Base-by-base conservation (phyloP, 2,113 vertebrate genomes). In the Bungarus multicinctus region DNA sequence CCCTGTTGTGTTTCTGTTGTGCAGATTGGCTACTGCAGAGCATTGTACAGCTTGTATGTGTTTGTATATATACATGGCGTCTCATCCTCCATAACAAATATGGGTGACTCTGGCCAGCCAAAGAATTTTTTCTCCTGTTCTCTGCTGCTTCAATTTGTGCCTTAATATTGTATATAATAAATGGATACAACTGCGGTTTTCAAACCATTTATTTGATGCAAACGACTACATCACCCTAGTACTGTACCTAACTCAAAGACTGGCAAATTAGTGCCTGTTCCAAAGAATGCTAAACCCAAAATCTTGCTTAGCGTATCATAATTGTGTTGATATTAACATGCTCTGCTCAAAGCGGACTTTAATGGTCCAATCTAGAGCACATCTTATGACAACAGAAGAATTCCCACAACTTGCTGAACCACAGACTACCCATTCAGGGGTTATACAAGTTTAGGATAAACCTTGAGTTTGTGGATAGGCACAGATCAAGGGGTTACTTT, bases 91-190 rank as follows among this genome's bases (percentile, higher is more conserved):
- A 90, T 89, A 92, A 96, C 95, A 96, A 95, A 95, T 95, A 92
- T 74, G 93, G 95, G 95, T 96, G 53, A 93, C 95, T 96, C 97
- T 95, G 93, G 95, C 97, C 95, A 96, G 97, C 98, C 97, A 98
- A 98, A 98, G 98, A 98, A 96, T 96, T 94, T 96, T 94, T 81
- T 55, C 7, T 96, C 95, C 93, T 97, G 88, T 96, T 97, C 96
- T 97, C 97, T 97, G 97, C 97, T 97, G 97, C 97, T 97, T 98
- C 95, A 97, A 97, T 95, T 95, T 96, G 98, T 98, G 98, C 98
- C 98, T 98, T 98, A 97, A 96, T 97, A 97, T 98, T 98, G 97
- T 98, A 97, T 96, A 97, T 97, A 98, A 98, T 98, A 98, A 98
- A 98, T 95, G 96, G 96, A 96, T 97, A 94, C 97, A 96, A 91